A percentile compares a stretch with the other conserved stretches of the same genome.
Conservation (phyloP, 2,113 vertebrate genomes). For the Camelus dromedarius region DNA sequence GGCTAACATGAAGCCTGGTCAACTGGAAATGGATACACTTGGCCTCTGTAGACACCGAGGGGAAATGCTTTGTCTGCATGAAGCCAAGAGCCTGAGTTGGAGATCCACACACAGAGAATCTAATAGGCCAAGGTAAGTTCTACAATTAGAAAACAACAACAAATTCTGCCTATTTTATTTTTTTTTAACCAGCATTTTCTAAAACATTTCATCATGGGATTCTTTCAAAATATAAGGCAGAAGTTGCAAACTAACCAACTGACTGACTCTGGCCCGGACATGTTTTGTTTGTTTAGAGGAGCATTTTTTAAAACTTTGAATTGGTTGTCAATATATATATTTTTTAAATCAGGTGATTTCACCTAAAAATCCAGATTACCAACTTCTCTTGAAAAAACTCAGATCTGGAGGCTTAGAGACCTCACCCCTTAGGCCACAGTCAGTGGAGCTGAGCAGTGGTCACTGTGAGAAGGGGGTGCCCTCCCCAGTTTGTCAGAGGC, state of each 20-base stretch:
- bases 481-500: no score
- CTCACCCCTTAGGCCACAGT: background rate
- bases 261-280: background rate
- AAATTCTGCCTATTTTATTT: background rate
- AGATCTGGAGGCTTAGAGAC: background rate
- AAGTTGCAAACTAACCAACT: background rate
- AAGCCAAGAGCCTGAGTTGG: background rate
- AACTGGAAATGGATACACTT: background rate
- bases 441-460: background rate
- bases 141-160: background rate
- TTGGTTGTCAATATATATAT: background rate
- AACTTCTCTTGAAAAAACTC: background rate
- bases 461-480: background rate
- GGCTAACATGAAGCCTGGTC: background rate
- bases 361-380: background rate
- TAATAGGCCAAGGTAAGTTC: background rate
- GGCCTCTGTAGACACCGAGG: background rate
- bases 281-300: background rate
- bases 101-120: background rate
- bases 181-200: constrained; percentile 24
- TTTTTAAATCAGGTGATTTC: background rate
- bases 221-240: background rate
- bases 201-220: background rate
- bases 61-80: background rate
- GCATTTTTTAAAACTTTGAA: background rate